Conservation (phyloP, 2,113 vertebrate species). For the Trochalopteron elliotii region DNA sequence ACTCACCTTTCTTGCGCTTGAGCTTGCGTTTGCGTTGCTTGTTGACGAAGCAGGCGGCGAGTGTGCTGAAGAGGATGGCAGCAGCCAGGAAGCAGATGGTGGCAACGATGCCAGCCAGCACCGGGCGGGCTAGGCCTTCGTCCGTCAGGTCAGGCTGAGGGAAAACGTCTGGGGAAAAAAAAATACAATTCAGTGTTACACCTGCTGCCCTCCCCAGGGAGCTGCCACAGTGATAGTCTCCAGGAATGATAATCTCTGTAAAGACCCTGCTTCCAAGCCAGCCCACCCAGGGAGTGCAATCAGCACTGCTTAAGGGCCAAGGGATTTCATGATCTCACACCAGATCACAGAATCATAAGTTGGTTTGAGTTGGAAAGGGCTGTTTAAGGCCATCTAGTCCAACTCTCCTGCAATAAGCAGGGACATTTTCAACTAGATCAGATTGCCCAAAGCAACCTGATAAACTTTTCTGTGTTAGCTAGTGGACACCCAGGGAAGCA, state of each 20-base stretch:
- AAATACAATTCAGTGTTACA: accelerated
- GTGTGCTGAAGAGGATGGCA: constrained; percentile 95
- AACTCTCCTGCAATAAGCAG: background rate
- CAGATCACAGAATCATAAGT: background rate
- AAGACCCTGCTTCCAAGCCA: background rate
- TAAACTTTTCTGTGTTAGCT: background rate
- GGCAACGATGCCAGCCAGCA: constrained; percentile 96
- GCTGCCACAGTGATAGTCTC: background rate
- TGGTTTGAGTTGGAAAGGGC: background rate
- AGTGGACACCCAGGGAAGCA: background rate
- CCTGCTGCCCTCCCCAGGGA: background rate
- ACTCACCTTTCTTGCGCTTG: constrained; percentile 95
- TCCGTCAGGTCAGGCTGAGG: constrained; percentile 91
- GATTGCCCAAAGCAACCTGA: background rate
- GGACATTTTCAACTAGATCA: background rate
- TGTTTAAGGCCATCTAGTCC: background rate
- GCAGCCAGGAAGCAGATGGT: constrained; percentile 98
- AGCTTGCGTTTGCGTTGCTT: constrained; percentile 97
- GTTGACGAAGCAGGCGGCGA: constrained; percentile 98
- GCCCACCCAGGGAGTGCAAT: background rate
- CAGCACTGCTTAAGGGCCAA: accelerated
- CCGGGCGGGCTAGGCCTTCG: constrained; percentile 91
- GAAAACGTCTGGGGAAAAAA: constrained; percentile 85
- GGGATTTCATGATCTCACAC: background rate
- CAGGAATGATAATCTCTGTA: background rate